Percentiles rank a stretch among this genome's conserved stretches.
phyloP scores from a whole-genome alignment of 53 echinoderm and acorn worm species.

The Holothuria leucospilota region DNA sequence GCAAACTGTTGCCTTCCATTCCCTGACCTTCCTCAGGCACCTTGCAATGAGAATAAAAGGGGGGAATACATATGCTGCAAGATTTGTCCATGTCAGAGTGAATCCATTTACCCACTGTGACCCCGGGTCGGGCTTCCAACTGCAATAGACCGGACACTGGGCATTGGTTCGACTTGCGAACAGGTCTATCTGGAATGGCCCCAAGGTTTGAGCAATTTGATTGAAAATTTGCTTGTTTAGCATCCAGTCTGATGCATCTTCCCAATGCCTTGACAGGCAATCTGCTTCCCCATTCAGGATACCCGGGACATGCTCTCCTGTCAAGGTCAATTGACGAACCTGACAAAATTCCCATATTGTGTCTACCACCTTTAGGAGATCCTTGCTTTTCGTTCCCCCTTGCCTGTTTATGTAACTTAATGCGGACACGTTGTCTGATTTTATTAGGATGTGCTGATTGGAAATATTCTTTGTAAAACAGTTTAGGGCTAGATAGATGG shows the following conservation, averaged over 20 bases:
- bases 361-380: conserved; percentile 7
- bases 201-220: too few species aligned
- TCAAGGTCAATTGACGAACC: not conserved
- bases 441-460: conserved; percentile 4
- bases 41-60: not conserved
- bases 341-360: conserved; percentile 27
- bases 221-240: too few species aligned
- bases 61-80: not conserved
- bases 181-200: too few species aligned
- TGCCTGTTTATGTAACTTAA: conserved; percentile 37
- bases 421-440: conserved; percentile 10
- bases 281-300: conserved; percentile 16
- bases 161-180: too few species aligned
- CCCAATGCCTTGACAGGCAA: too few species aligned
- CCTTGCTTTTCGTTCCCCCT: conserved; percentile 29
- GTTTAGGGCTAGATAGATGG: conserved; percentile 3
- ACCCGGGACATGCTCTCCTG: conserved; percentile 4
- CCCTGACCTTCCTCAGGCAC: conserved; percentile 16
- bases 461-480: not conserved
- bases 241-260: too few species aligned
- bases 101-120: conserved; percentile 25
- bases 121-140: too few species aligned
- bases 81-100: not conserved
- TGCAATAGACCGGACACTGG: too few species aligned
- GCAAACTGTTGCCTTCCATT: not conserved